A percentile compares a stretch with the other conserved stretches of the same genome.
These are phyloP conservation scores for Caenorhabditis sp. DNA, from an alignment of 2,888 invertebrate species.

Conservation along the genomic window DNA sequence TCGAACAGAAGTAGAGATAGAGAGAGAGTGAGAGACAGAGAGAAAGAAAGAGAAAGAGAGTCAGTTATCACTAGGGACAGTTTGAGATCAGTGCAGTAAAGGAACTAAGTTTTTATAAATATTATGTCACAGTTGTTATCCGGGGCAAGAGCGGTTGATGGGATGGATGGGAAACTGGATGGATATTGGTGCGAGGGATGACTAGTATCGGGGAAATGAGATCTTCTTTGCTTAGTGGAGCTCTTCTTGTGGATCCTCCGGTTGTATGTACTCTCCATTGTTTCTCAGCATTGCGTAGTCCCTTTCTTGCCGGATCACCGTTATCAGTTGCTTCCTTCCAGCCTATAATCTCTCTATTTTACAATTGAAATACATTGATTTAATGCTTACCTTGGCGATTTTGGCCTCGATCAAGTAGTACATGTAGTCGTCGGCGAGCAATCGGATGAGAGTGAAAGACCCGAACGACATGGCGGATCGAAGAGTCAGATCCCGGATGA, in stretches of 20 bases:
- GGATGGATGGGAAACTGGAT: background rate
- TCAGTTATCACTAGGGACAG: background rate
- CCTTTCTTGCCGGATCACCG: slow-evolving; percentile 50
- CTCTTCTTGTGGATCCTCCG: background rate
- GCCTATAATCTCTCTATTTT: slow-evolving; percentile 27
- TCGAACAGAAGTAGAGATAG: no score
- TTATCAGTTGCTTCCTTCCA: slow-evolving; percentile 49
- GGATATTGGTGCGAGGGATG: background rate
- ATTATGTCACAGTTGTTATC: slow-evolving; percentile 32
- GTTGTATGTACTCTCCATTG: slow-evolving; percentile 33
- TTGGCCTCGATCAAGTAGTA: slow-evolving; percentile 91
- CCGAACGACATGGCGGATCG: slow-evolving; percentile 98
- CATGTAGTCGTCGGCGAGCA: slow-evolving; percentile 99
- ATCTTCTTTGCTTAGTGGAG: slow-evolving; percentile 2
- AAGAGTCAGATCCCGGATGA: slow-evolving; percentile 95
- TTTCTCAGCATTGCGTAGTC: slow-evolving; percentile 28
- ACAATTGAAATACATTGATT: background rate
- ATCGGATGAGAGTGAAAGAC: slow-evolving; percentile 95
- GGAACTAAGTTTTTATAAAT: no score
- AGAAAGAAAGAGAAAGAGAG: slow-evolving; percentile 9
- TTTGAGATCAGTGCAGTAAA: slow-evolving; percentile 6
- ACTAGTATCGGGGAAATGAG: background rate
- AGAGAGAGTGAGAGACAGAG: slow-evolving; percentile 10
- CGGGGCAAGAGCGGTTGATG: slow-evolving; percentile 7
- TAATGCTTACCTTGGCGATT: slow-evolving; percentile 61